Evolutionary conservation across 2,797 vertebrate genomes (phyloP).

Genomic region (Pseudochirops corinnae): DNA sequence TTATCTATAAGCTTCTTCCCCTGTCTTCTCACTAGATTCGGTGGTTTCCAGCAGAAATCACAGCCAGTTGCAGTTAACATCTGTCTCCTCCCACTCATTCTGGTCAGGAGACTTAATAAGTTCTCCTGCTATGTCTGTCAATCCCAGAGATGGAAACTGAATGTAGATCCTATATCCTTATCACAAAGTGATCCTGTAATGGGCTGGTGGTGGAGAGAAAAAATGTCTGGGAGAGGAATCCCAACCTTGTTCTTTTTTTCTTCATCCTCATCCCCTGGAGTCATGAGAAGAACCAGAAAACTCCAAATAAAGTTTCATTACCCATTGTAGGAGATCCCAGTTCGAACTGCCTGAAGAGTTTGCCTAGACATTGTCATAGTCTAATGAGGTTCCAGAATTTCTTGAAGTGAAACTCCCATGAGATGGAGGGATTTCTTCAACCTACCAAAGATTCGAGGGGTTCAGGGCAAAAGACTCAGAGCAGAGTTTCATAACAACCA

Average conservation of each 20-base stretch:
- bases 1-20: neutral
- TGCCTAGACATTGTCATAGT: neutral
- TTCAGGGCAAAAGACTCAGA: neutral
- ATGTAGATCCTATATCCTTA: neutral
- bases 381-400: neutral
- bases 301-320: neutral
- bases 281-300: neutral
- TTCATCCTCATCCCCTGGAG: neutral
- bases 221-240: neutral
- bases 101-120: neutral
- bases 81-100: conserved; percentile 7
- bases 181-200: neutral
- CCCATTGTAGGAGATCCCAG: neutral
- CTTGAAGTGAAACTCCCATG: neutral
- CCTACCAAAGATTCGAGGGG: neutral
- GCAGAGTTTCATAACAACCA: neutral
- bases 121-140: neutral
- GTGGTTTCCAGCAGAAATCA: neutral
- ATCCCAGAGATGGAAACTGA: too few relatives aligned
- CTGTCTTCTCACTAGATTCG: neutral
- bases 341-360: neutral
- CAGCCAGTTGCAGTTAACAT: conserved; percentile 1
- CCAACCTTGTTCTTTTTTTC: neutral
- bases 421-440: neutral
- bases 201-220: neutral